phyloP scores from a whole-genome alignment of 2,113 vertebrate genomes.

The Piliocolobus tephrosceles region DNA sequence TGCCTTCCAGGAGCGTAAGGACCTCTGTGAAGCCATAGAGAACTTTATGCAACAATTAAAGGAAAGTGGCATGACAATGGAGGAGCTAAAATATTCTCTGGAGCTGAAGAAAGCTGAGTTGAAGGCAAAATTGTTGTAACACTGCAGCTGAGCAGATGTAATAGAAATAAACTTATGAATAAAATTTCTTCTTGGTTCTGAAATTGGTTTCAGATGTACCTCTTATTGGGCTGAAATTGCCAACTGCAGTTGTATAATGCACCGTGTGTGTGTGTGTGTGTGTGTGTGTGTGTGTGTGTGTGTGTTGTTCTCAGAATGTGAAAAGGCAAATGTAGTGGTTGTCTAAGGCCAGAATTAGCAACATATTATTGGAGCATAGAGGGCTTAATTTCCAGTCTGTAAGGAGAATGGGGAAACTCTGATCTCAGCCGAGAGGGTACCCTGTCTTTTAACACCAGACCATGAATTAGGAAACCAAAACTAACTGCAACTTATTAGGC shows the following conservation, averaged over 20 bases:
- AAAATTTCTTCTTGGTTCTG: conserved; percentile 53
- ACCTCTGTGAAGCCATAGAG: conserved; percentile 39
- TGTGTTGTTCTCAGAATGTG: not conserved
- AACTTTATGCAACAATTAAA: conserved; percentile 37
- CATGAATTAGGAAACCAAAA: not conserved
- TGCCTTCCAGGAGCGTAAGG: conserved; percentile 41
- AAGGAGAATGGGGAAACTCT: not conserved
- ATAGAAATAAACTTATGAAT: conserved; percentile 22
- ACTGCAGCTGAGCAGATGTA: not conserved
- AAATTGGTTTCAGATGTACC: not conserved
- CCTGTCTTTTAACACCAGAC: not conserved
- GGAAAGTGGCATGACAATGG: not conserved
- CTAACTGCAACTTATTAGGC: not conserved
- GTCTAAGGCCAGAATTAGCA: not conserved
- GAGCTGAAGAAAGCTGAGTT: conserved; percentile 77
- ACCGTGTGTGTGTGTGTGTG: not conserved
- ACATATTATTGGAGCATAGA: not conserved
- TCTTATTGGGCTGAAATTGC: not conserved
- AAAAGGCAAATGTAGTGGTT: not conserved
- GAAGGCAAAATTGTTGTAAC: not conserved
- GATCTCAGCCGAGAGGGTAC: not conserved
- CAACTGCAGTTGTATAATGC: not conserved
- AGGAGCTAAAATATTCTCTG: conserved; percentile 76
- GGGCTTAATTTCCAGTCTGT: conserved; percentile 1
- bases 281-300: not conserved